A percentile compares a stretch with the other conserved stretches of the same genome.
Evolutionary conservation across 2,797 vertebrate species (phyloP).

Genomic region (Artibeus lituratus): DNA sequence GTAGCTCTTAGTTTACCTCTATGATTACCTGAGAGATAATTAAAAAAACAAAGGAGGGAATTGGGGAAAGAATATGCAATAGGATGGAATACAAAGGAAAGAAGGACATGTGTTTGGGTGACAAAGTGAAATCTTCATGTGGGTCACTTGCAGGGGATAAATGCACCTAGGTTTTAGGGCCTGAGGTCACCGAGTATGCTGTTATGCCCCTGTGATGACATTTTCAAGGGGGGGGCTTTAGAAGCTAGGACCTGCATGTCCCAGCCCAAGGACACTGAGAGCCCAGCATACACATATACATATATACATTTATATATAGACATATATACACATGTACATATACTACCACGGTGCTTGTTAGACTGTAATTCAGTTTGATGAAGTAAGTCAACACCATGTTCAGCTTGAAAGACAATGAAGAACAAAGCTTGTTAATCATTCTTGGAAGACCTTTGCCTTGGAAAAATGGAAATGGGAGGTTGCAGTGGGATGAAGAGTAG

Average conservation of each 20-base stretch:
- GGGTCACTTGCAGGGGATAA: background rate
- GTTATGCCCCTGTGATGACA: accelerated
- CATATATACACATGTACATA: background rate
- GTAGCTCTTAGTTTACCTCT: background rate
- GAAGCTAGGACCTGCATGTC: background rate
- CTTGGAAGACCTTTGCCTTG: background rate
- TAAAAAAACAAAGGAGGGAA: background rate
- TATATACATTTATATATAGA: no score
- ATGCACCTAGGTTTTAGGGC: background rate
- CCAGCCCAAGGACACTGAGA: background rate
- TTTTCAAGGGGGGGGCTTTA: background rate
- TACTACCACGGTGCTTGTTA: background rate
- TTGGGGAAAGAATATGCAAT: background rate
- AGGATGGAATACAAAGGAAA: background rate
- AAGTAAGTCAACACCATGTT: background rate
- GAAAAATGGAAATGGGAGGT: background rate
- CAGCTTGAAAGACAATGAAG: background rate
- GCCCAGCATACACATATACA: background rate
- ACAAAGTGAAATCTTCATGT: background rate
- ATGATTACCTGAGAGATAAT: background rate
- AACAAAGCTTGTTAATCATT: background rate
- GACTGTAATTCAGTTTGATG: background rate
- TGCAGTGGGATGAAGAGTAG: background rate
- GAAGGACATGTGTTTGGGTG: background rate
- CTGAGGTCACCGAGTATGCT: background rate